Conservation (phyloP, 2,113 vertebrate genomes). For the Sinocyclocheilus anophthalmus region DNA sequence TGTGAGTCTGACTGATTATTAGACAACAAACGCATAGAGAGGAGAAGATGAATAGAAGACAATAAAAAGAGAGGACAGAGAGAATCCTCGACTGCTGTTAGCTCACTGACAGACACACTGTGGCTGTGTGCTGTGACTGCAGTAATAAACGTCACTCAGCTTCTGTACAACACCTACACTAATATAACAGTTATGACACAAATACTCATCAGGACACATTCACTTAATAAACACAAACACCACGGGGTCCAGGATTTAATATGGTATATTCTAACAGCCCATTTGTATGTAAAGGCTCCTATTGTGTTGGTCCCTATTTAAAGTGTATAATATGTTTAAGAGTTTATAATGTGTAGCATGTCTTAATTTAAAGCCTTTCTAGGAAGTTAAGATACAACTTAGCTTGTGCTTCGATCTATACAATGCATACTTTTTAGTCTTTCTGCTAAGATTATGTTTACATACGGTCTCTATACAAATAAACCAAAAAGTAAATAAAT, state of each 20-base stretch:
- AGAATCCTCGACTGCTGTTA: neutral
- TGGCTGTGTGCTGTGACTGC: neutral
- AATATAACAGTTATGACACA: neutral
- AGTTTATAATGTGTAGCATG: too few relatives aligned
- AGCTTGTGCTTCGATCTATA: neutral
- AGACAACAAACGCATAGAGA: neutral
- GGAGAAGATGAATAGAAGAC: neutral
- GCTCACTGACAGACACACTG: neutral
- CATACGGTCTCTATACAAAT: too few relatives aligned
- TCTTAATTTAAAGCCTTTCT: too few relatives aligned
- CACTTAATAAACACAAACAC: conserved; percentile 1
- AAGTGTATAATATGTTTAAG: too few relatives aligned
- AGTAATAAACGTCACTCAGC: conserved; percentile 15
- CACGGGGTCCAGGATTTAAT: neutral
- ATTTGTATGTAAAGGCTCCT: neutral
- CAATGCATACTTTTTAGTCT: neutral
- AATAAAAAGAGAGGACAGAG: neutral
- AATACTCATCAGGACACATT: conserved; percentile 12
- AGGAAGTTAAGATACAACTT: neutral
- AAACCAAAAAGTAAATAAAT: neutral
- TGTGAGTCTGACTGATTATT: neutral
- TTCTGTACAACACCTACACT: conserved; percentile 3
- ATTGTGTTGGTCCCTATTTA: too few relatives aligned
- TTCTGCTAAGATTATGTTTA: neutral
- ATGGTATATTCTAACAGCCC: neutral